Conservation (phyloP, 2,113 vertebrate species). For the Nettapus auritus region DNA sequence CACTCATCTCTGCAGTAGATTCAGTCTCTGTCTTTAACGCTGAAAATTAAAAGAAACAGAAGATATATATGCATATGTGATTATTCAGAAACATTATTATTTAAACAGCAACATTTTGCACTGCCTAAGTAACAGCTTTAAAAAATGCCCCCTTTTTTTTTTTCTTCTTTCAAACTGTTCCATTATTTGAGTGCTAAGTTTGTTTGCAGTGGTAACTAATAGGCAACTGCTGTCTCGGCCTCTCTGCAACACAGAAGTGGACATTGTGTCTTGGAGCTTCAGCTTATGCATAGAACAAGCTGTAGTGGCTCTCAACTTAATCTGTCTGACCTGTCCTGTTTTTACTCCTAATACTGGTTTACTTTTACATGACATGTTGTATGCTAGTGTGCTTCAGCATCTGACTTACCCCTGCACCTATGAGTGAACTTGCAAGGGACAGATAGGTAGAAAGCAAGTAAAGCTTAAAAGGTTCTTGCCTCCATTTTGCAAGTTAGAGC, state of each 20-base stretch:
- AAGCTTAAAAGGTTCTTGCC: not conserved
- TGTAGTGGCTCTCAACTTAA: not conserved
- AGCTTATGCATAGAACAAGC: rapidly evolving
- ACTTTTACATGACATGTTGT: not conserved
- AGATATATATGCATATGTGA: not conserved
- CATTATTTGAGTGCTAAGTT: not conserved
- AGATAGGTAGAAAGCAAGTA: not conserved
- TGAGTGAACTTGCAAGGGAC: not conserved
- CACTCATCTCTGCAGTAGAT: constrained; percentile 22
- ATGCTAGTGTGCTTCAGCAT: not conserved
- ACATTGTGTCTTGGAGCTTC: not conserved
- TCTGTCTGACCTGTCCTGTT: not conserved
- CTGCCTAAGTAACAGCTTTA: not conserved
- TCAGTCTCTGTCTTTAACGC: constrained; percentile 42
- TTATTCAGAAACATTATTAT: not conserved
- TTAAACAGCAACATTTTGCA: not conserved
- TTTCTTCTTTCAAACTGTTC: not conserved
- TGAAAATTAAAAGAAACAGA: constrained; percentile 30
- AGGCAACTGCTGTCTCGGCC: not conserved
- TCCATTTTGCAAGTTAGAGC: not conserved
- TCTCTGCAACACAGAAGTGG: not conserved
- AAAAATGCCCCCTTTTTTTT: not conserved
- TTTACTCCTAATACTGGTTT: not conserved
- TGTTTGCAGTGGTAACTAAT: not conserved
- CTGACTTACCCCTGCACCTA: not conserved